phyloP scores from a whole-genome alignment of 2,113 vertebrate genomes.

The Pterophyllum scalare region DNA sequence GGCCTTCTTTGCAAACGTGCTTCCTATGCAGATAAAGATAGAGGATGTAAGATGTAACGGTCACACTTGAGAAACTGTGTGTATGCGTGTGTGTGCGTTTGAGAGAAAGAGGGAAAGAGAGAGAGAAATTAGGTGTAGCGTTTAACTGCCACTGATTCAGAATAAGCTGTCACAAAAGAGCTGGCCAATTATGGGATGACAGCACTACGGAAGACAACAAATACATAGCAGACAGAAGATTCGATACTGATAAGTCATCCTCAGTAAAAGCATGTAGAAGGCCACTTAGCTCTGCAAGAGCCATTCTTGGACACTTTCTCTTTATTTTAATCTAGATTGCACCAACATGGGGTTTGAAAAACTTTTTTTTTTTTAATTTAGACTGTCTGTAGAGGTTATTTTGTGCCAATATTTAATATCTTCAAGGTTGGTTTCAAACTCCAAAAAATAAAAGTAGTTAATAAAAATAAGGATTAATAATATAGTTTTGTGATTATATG shows the following conservation, averaged over 20 bases:
- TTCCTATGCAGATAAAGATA: conserved; percentile 64
- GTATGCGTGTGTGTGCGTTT: neutral
- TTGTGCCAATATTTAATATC: neutral
- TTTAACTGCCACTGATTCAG: conserved; percentile 33
- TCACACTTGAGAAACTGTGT: conserved; percentile 3
- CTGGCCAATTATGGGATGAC: neutral
- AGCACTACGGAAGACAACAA: conserved; percentile 12
- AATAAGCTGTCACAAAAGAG: conserved; percentile 31
- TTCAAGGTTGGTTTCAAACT: neutral
- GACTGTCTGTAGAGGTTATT: neutral
- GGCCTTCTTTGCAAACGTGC: conserved; percentile 48
- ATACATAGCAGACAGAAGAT: conserved; percentile 1
- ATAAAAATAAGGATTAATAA: neutral
- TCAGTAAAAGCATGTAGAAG: neutral
- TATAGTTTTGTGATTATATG: neutral
- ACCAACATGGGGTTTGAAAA: neutral
- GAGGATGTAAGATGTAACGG: conserved; percentile 44
- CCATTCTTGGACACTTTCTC: conserved; percentile 29
- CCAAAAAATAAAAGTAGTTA: neutral
- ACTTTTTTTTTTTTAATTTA: conserved; percentile 8
- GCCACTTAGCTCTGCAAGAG: conserved; percentile 1
- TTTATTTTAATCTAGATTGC: neutral
- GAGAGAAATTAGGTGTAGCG: neutral
- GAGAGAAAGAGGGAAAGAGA: neutral
- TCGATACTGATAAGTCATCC: conserved; percentile 1